These are phyloP conservation scores for Diachasma alloeum DNA, from an alignment of 1,140 invertebrate species.

Conservation along the genomic window DNA sequence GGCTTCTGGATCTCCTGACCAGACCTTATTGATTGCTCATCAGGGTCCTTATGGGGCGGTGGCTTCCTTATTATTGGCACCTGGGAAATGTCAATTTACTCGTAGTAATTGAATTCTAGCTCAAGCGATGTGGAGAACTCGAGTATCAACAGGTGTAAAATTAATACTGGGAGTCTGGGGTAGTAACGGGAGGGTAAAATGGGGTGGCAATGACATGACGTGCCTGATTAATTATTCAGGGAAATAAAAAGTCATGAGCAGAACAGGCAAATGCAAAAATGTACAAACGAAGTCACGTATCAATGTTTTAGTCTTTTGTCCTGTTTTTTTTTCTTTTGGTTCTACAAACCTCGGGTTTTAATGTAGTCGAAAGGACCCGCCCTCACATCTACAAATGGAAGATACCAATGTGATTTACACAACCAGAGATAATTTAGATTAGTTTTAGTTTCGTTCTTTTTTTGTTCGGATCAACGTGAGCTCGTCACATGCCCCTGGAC, in stretches of 20 bases:
- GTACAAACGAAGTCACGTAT: conserved; percentile 2
- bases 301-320: conserved; percentile 4
- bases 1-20: conserved; percentile 54
- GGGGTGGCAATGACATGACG: not conserved
- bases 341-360: conserved; percentile 34
- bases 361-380: conserved; percentile 29
- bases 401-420: conserved; percentile 20
- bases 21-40: not conserved
- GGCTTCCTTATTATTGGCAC: conserved; percentile 50
- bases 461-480: not conserved
- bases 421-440: not conserved
- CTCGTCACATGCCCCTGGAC: not conserved
- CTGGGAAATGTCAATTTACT: conserved; percentile 25
- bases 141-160: conserved; percentile 11
- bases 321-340: conserved; percentile 8
- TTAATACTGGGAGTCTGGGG: not conserved
- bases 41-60: conserved; percentile 16
- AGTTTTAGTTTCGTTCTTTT: not conserved
- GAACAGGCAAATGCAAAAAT: conserved; percentile 8
- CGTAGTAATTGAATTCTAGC: not conserved
- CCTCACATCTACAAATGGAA: conserved; percentile 35
- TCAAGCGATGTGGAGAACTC: not conserved
- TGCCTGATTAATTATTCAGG: not conserved
- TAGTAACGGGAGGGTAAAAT: not conserved
- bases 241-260: conserved; percentile 9